phyloP scores from a whole-genome alignment of 2,888 invertebrate genomes.

The Bugula neritina region DNA sequence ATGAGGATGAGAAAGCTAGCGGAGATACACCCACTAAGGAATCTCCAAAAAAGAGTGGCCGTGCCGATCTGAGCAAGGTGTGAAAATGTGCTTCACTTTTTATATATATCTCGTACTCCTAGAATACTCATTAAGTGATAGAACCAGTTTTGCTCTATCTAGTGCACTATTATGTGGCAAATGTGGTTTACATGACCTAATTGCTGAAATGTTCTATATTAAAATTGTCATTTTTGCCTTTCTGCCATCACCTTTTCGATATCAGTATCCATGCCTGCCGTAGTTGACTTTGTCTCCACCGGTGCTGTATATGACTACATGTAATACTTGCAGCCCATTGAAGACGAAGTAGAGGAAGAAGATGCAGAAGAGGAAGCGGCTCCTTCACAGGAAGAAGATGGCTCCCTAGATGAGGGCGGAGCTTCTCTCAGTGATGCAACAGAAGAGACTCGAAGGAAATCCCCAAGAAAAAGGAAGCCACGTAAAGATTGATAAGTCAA shows the following conservation, averaged over 20 bases:
- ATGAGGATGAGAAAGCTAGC: conserved; percentile 29
- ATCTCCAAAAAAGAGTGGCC: neutral
- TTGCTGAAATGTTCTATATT: no score
- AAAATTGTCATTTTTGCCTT: no score
- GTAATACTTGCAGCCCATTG: conserved; percentile 27
- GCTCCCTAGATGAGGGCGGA: conserved; percentile 29
- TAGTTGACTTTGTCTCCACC: no score
- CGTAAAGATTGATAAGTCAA: conserved; percentile 11
- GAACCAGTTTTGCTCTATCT: no score
- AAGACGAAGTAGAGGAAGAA: conserved; percentile 28
- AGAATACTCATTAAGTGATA: no score
- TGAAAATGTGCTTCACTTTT: no score
- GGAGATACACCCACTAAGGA: conserved; percentile 6
- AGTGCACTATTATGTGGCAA: no score
- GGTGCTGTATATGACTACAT: no score
- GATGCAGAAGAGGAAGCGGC: conserved; percentile 29
- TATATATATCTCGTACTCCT: no score
- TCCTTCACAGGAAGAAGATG: conserved; percentile 30
- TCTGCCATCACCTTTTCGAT: no score
- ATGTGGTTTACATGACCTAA: no score
- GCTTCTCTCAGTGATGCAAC: conserved; percentile 25
- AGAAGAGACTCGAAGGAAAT: neutral
- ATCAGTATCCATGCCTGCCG: no score
- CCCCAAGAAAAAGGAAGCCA: conserved; percentile 8
- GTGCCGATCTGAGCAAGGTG: conserved; percentile 2